Base-by-base conservation (phyloP, 2,113 vertebrate species). In the Ploceus nigricollis region DNA sequence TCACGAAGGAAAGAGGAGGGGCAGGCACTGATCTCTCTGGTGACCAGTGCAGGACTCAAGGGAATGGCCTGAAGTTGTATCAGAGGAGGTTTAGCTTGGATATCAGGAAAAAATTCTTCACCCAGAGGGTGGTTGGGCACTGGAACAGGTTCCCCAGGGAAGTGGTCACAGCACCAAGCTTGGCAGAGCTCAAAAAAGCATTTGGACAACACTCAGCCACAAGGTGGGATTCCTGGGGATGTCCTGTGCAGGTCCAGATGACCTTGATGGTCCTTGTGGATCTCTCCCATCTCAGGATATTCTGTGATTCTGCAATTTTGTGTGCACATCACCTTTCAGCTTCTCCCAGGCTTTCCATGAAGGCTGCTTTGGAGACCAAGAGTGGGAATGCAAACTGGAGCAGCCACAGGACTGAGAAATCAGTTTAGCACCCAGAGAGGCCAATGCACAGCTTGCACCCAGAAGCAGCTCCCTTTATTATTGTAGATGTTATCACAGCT, bases 291-390 rank as follows among this genome's bases (percentile, higher is more conserved):
- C 48, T 15, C 35, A 71, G 42, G 35, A 18, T 35, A 13, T 35
- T 27, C 25, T 12, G 4, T 31, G 7, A 48, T 30, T 86, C 33
- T 19, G 2, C 1, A 33, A 33, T 48, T 53, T 35, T 40, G 7
- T 33, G 20, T 23, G 31, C 35, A 22, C 31, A n/a, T 35, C 35
- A 22, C 3, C 2, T 22, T 22, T 3, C 7, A 10, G 1, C 1
- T 68, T 66, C 28, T 63, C 18, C 42, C 31, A 81, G 23, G 61
- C 7, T 71, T 37, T 47, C 64, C 68, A 1, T 30, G 48, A 51
- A 76, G 56, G 9, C 8, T 70, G 27, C 16, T 82, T 25, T 1
- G 3, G 44, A 28, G 39, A 20, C 7, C 18, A 53, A 69, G 17
- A 28, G 8, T 13, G 24, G 19, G 44, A 80, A 61, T 7, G 33